Percentiles rank a stretch among this genome's conserved stretches.
These are phyloP conservation scores for Penaeus monodon DNA, from an alignment of 2,888 invertebrate genomes.

Conservation along the genomic window DNA sequence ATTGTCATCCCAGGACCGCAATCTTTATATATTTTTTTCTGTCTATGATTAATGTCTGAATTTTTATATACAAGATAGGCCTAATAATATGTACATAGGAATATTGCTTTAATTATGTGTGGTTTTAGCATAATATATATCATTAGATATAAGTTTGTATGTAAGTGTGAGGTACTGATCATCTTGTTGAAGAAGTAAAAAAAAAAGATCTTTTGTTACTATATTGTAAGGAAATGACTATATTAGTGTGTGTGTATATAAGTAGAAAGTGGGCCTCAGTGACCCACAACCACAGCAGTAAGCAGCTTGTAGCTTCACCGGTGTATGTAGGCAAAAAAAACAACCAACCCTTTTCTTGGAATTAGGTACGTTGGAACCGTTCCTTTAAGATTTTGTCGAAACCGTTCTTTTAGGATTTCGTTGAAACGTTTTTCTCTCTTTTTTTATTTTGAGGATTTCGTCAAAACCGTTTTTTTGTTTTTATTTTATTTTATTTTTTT, in stretches of 20 bases:
- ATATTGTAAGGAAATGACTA: conserved; percentile 57
- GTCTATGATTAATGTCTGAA: conserved; percentile 31
- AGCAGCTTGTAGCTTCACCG: conserved; percentile 32
- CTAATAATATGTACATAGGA: conserved; percentile 59
- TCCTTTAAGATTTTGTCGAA: too few species aligned
- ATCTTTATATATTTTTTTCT: conserved; percentile 33
- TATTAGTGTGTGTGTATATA: conserved; percentile 54
- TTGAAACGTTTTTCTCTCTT: too few species aligned
- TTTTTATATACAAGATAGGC: conserved; percentile 61
- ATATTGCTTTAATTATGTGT: conserved; percentile 63
- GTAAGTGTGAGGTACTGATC: conserved; percentile 30
- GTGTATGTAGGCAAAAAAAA: conserved; percentile 19
- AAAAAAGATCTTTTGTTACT: conserved; percentile 43
- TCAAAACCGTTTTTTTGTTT: too few species aligned
- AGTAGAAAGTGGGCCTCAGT: conserved; percentile 1
- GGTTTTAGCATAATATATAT: conserved; percentile 62
- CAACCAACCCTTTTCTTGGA: too few species aligned
- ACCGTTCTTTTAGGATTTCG: too few species aligned
- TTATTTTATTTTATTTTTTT: too few species aligned
- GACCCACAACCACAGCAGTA: background rate
- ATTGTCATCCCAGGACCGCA: background rate
- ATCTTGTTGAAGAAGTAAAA: conserved; percentile 32
- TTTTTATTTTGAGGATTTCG: too few species aligned
- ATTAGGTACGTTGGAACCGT: too few species aligned
- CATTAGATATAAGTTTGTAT: conserved; percentile 47